Base-by-base conservation (phyloP, 2,797 vertebrate species). In the Enteromius radiatus region DNA sequence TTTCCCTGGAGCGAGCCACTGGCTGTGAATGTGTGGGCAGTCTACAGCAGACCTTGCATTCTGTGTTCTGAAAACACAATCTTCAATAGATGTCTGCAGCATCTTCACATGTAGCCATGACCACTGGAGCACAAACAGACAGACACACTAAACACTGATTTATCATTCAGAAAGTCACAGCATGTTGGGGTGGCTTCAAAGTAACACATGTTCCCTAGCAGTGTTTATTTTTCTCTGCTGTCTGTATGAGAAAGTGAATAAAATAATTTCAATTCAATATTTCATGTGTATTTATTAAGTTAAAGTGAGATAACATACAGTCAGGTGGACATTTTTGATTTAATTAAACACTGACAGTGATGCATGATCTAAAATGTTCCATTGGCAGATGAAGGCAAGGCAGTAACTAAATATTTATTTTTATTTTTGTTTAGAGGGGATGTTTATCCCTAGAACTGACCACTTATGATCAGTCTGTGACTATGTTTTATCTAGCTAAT, bases 1-100 rank as follows among this genome's bases (percentile, higher is more conserved):
- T 69, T 80, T 86, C 75, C 86, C 78, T 61, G 82, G 80, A 87
- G 81, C 76, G 61, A 81, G 87, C 84, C 65, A 78, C 85, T 68
- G 87, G 88, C 82, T 74, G 81, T 82, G 38, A 78, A 80, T 84
- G 84, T 84, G 82, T 87, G 86, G 86, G 82, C 65, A 74, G 84
- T 82, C 81, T 85, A 78, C 38, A 75, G 82, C 28, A 76, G 38
- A 45, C 75, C 83, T 84, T 61, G 59, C 26, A 70, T 78, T 84
- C 70, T 76, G 77, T 83, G 82, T 84, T 81, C 68, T 73, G 69
- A 76, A 81, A 87, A 87, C 59, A 82, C 23, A 64, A 54, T 76
- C 69, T 85, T 88, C 23, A 81, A 36, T 79, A 73, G 79, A 19
- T 70, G 49, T 80, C 78, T 84, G 81, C 69, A 64, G 59, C 15